phyloP scores from a whole-genome alignment of 2,797 vertebrate genomes.

The Hippocampus kuda region DNA sequence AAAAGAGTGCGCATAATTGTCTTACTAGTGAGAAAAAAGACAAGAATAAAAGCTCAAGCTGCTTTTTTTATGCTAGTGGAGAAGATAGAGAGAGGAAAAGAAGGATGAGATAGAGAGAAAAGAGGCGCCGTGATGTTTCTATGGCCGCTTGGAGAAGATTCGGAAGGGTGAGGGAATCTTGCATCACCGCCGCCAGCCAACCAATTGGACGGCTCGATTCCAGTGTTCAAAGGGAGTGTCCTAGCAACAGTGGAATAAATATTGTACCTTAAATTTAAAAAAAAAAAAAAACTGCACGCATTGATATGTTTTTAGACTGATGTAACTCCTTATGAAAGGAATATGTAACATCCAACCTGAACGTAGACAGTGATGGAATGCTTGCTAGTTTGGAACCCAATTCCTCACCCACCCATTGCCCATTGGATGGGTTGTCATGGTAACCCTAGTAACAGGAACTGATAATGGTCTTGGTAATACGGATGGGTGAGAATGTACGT shows the following conservation, averaged over 20 bases:
- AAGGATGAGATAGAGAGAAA: slow-evolving; percentile 34
- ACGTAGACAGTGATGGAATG: background rate
- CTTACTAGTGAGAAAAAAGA: background rate
- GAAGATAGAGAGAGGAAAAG: slow-evolving; percentile 9
- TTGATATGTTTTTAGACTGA: background rate
- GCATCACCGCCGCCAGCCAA: slow-evolving; percentile 67
- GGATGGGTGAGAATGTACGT: background rate
- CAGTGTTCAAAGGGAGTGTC: slow-evolving; percentile 79
- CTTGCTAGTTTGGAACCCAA: background rate
- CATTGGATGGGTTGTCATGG: background rate
- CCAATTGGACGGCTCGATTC: slow-evolving; percentile 65
- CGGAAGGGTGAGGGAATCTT: slow-evolving; percentile 67
- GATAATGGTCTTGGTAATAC: background rate
- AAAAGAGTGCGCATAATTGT: background rate
- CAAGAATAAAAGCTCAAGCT: slow-evolving; percentile 16
- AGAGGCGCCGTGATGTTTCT: slow-evolving; percentile 67
- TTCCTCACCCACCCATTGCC: background rate
- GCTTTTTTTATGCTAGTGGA: slow-evolving; percentile 9
- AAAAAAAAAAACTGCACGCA: slow-evolving; percentile 8
- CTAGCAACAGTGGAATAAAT: slow-evolving; percentile 78
- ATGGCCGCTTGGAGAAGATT: slow-evolving; percentile 69
- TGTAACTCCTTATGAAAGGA: background rate
- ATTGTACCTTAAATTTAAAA: slow-evolving; percentile 41
- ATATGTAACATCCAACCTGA: background rate
- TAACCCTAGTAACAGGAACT: slow-evolving; percentile 1